Evolutionary conservation across 2,888 invertebrate genomes (phyloP), one percentile per base, ranked within the genome.

Genomic region (Brachynemurus nebulosus): DNA sequence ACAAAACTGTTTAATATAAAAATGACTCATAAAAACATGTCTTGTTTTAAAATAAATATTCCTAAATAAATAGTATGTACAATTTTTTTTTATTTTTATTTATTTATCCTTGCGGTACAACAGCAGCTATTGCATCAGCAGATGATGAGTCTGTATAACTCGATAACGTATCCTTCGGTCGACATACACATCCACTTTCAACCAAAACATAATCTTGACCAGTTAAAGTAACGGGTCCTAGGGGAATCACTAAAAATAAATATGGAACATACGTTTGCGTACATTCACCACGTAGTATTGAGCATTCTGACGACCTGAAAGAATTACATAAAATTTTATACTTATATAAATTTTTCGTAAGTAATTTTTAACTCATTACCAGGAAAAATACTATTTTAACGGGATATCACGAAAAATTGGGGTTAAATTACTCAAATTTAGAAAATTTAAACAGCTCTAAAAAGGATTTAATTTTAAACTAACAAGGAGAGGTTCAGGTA

Each of bases 191-290:
- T n/a, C 91, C 91, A 55, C 88, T 90, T 63, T 92, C 91, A 19
- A 92, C 90, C 40, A 92, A 70, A n/a, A 92, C 89, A 65, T 92
- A 92, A 65, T 91, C 91, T 63, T 91, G 91, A 4, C 91, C 90
- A 3, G 90, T 90, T 14, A 90, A 67, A 9, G 90, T 90, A 14
- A 90, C 90, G 11, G 90, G 90, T 5, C 91, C 90, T 44, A 91
- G 63, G 0, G 91, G 91, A 47, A 91, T 82, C 45, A 91, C 91
- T 62, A 91, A 71, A 66, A 92, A 92, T 53, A 92, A 65, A 62
- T 91, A 91, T 9, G 91, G 91, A 52, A 91, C 86, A 65, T 85
- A 88, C 0, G 91, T 91, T 64, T 91, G 91, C 46, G 89, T 86
- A 60, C 91, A 92, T 57, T 88, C 83, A 14, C 91, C 91, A 49